Evolutionary conservation across 2,888 invertebrate genomes (phyloP).

Genomic region (Oscheius sp.): DNA sequence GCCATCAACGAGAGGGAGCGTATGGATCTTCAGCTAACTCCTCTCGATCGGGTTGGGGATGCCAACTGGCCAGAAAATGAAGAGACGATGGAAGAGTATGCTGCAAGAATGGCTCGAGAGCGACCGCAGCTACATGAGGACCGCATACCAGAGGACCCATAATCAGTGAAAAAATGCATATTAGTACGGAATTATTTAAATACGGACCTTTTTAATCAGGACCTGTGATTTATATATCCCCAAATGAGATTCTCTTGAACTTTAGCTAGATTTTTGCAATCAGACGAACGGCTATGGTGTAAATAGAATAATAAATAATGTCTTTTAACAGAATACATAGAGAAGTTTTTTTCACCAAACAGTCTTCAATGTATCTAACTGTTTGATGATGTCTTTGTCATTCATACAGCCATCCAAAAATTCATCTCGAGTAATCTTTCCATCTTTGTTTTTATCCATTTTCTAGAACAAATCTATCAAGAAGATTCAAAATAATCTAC

Average conservation of each 20-base stretch:
- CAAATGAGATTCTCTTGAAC: no score
- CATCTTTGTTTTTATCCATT: conserved; percentile 34
- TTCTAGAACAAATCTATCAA: conserved; percentile 26
- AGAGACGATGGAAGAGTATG: no score
- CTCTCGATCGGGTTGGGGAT: conserved; percentile 40
- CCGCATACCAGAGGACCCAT: background rate
- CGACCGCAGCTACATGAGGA: no score
- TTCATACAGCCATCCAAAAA: conserved; percentile 34
- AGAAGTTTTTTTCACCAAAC: conserved; percentile 33
- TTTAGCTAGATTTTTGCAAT: no score
- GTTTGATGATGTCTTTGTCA: conserved; percentile 29
- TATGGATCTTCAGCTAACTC: conserved; percentile 32
- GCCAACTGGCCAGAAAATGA: conserved; percentile 30
- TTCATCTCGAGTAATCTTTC: conserved; percentile 36
- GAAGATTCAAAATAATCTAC: conserved; percentile 4
- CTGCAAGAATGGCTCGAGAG: no score
- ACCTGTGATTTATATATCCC: no score
- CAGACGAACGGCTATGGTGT: no score
- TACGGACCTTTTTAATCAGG: no score
- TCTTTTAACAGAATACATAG: no score
- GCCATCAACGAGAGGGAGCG: conserved; percentile 31
- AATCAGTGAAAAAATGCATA: no score
- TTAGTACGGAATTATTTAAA: no score
- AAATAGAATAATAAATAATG: no score
- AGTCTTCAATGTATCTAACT: conserved; percentile 30